Base-by-base conservation (phyloP, 2,797 vertebrate genomes). In the Protonibea diacanthus region DNA sequence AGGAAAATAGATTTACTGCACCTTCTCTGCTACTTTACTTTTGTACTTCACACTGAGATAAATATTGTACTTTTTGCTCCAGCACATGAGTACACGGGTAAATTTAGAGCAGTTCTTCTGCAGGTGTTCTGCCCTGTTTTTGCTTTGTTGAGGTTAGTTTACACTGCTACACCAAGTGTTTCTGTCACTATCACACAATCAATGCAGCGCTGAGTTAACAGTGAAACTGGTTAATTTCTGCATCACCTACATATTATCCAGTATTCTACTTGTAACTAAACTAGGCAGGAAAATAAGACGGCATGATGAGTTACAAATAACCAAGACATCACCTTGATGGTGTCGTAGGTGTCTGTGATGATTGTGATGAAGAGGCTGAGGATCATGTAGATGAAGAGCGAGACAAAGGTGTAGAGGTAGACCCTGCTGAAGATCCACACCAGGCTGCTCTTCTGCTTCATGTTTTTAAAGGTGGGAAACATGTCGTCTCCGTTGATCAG, bases 401-500 rank as follows among this genome's bases (percentile, higher is more conserved):
- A 95, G 52, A 95, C 93, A 5, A 95, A 96, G 20, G 88, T 91
- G n/a, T 95, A 95, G 68, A 96, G 96, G 91, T 99, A 99, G 51
- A 98, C 61, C 52, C 98, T 95, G 88, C 97, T 98, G 95, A 98
- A 99, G 14, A 97, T 40, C 97, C 97, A 99, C 60, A 99, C 96
- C 81, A 98, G 86, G 45, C 86, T 92, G 85, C 95, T 98, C 92
- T 94, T 96, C 9, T 96, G 95, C 85, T 95, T 94, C 97, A 98
- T 97, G 53, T 95, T 93, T 0, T 95, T 96, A 3, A 99, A 99
- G 1, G 97, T 98, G 85, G 97, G 93, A 2, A 95, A 99, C 97
- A 99, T 98, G 92, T 99, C 98, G 0, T 99, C 98, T 0, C 97
- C 97, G 0, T 99, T 98, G 93, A 99, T 96, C 73, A 99, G 95